Evolutionary conservation across 2,888 invertebrate species (phyloP), one percentile per base, ranked within the genome.

Genomic region (Malthinus flaveolus): DNA sequence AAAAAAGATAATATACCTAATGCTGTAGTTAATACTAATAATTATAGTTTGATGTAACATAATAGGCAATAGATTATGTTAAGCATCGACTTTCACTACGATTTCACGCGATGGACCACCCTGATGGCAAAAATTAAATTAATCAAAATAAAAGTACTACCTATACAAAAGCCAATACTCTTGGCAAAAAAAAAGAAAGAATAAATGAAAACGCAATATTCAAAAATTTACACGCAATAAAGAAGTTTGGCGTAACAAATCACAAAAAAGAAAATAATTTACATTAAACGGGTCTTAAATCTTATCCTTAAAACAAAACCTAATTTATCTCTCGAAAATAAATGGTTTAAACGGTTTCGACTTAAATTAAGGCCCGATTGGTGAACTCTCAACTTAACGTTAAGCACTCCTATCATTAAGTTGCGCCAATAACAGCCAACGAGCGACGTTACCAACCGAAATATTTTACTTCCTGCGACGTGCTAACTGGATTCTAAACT

Each of bases 231-330:
- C 49, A 54, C 44, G 59, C 53, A 54, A 55, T 59, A 61, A 61
- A 57, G 31, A 50, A 59, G 51, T 50, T 32, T 13, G 35, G 52
- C 32, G 35, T 34, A 54, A 45, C 45, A 53, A 63, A 63, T 69
- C 66, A 66, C 73, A 73, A 75, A 76, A 76, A 76, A 66, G 68
- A 73, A 72, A 76, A 77, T 76, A 75, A 76, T 76, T 75, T 75
- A 75, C 75, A 78, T 77, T 76, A 76, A 76, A 73, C 74, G 75
- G 75, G 75, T 75, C 73, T 74, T 77, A 77, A 78, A 77, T 76
- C 76, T 76, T 61, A 70, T 70, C 71, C 73, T 71, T 73, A 76
- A 78, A 78, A 77, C 76, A 75, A 76, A 78, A 77, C 75, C 75
- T 72, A 76, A 78, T 78, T 77, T 76, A 77, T 78, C 77, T 75